Evolutionary conservation across 2,797 vertebrate species (phyloP), one percentile per base, ranked within the genome.

Genomic region (Poeciliopsis infans): DNA sequence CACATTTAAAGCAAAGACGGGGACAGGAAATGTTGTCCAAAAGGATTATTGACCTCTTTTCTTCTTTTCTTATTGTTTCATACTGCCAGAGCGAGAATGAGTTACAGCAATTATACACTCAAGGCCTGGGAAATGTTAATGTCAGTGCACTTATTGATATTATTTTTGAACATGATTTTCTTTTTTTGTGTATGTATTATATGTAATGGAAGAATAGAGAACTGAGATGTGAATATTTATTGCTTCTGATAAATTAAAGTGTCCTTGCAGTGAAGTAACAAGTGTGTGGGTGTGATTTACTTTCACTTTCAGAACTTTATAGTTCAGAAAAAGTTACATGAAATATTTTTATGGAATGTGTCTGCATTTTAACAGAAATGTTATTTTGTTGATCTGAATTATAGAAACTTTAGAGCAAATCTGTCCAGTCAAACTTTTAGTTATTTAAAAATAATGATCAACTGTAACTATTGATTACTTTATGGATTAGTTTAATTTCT

Each of bases 181-280:
- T 45, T 89, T 95, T 93, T 85, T 95, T 95, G 91, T 96, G 93
- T 94, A 92, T 94, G 95, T 95, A 94, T 86, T 89, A 87, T 88
- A 92, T 96, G 92, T 91, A 93, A 89, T 93, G 92, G 92, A 94
- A 93, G 94, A 96, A 93, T 94, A 95, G 89, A 95, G 92, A 95
- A 92, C 78, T 93, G 90, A 96, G 89, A 95, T 96, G 95, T 96
- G 93, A 95, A 96, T 96, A 96, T 96, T 95, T 96, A 96, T 96
- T 96, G 95, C 96, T 96, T 95, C 95, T 94, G 94, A 96, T 93
- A 92, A 95, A 95, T 94, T 95, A 96, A 95, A 96, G 95, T 95
- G 95, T 96, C 95, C 95, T 96, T 95, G 95, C 94, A 94, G 95
- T 96, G 93, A 93, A 88, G 79, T 84, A 74, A 88, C 78, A 59